Conservation (phyloP, 2,113 vertebrate species). For the Thermophis baileyi region DNA sequence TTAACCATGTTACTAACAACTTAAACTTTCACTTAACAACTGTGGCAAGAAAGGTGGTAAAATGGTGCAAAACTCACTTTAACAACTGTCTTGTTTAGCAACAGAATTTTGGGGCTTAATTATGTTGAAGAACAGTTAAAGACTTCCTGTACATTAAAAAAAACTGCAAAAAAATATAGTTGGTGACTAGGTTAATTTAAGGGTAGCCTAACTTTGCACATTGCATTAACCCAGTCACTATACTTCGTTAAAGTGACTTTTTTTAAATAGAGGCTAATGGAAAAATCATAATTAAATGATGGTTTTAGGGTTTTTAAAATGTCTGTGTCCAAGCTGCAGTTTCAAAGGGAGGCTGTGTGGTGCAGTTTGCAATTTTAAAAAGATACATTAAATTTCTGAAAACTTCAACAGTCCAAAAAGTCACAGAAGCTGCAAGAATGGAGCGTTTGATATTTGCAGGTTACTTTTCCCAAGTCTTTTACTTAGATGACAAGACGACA, state of each 20-base stretch:
- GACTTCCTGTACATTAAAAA: no score
- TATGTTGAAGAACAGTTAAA: no score
- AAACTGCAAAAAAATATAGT: no score
- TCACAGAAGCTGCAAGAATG: neutral
- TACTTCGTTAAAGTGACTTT: neutral
- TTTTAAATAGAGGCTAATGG: neutral
- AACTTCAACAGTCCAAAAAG: neutral
- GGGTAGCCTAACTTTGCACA: neutral
- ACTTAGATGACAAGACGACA: constrained; percentile 29
- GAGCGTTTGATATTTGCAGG: neutral
- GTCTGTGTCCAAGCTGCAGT: neutral
- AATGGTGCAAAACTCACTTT: no score
- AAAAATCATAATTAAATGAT: neutral
- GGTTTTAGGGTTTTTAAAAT: neutral
- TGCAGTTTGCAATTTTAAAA: neutral
- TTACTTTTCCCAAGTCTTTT: neutral
- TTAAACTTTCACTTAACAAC: no score
- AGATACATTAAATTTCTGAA: neutral
- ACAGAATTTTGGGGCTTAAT: no score
- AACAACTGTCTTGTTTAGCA: no score
- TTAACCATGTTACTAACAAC: no score
- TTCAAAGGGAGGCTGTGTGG: neutral
- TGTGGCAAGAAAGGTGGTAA: no score
- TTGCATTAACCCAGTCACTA: neutral
- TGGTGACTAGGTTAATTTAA: no score